Evolutionary conservation across 2,113 vertebrate species (phyloP), one percentile per base, ranked within the genome.

Genomic region (Pao palembangensis): DNA sequence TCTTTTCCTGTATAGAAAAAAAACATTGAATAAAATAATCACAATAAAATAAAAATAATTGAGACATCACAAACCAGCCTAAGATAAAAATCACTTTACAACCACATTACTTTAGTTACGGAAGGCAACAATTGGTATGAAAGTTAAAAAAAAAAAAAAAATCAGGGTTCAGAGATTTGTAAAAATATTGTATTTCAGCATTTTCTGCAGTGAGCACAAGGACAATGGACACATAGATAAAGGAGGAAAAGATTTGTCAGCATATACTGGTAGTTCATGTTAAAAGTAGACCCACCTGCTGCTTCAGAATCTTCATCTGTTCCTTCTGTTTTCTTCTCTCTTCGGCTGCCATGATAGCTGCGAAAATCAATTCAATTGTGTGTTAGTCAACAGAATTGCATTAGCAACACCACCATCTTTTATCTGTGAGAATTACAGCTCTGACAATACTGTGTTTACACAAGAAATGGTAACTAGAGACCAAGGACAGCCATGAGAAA

Each of bases 291-390:
- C 90, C 61, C 91, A 99, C 97, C 95, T 99, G 97, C 85, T 99
- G 97, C 77, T 98, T 99, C 85, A 99, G 92, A 80, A 99, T 94
- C 91, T 98, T 99, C 78, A 99, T 93, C 85, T 99, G 96, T 73
- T 99, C 97, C 79, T 99, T 99, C 81, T 99, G 95, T 61, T 98
- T 98, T 75, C 96, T 85, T 28, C 96, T 95, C 81, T 98, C 96
- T 84, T 99, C 97, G 3, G 97, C 96, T 69, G 95, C 97, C 93
- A 98, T 96, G 88, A 99, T 96, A 78, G 97, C 97, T 99, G 73
- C 85, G 85, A 68, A 20, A 88, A 77, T 83, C 54, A 75, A 80
- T 76, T 69, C 50, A 70, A 44, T 51, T 46, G 74, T 61, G 54
- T 20, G 38, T 68, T 49, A 63, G 51, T 69, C 58, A 14, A 43